Evolutionary conservation across 2,113 vertebrate species (phyloP), one percentile per base, ranked within the genome.

Genomic region (Sphaerodactylus townsendi): DNA sequence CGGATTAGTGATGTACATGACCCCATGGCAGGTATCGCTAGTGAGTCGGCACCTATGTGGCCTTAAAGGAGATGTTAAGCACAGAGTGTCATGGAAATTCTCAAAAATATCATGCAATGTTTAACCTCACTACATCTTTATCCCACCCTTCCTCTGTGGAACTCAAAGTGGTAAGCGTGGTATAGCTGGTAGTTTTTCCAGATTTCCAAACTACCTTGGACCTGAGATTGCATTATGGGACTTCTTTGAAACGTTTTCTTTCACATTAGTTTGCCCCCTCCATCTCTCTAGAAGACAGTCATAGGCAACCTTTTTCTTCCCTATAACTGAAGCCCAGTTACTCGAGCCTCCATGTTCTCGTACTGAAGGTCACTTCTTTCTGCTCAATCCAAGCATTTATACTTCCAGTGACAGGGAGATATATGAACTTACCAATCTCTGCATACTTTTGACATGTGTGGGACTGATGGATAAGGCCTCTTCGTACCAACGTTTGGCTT

Each of bases 391-490:
- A 6, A 59, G 11, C 46, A 15, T 37, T 64, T 21, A 21, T 23
- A 30, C 23, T 79, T 35, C n/a, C 28, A 65, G 23, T 1, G 33
- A 28, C 33, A 19, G 30, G 37, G 59, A 15, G 15, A 28, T 71
- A 28, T 13, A 30, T 19, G n/a, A 76, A 96, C 97, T 98, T 94
- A 99, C 98, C 98, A 99, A 96, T 90, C 98, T 97, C 95, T 99
- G 99, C 99, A 99, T 99, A 94, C 98, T 99, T 95, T 98, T 99
- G 91, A 99, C 98, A 0, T 99, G 99, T 15, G 98, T 99, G 11
- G 99, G 98, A 90, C 98, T 99, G 95, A 99, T 99, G 86, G 99
- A 98, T 89, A 99, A 96, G 80, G 99, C 98, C 89, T 99, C 98
- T 88, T 99, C 99, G 81, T 99, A 99, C 98, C 98, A 99, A 83